Percentiles rank a stretch among this genome's conserved stretches.
These are phyloP conservation scores for Xestia c-nigrum DNA, from an alignment of 2,888 invertebrate species.

Conservation along the genomic window DNA sequence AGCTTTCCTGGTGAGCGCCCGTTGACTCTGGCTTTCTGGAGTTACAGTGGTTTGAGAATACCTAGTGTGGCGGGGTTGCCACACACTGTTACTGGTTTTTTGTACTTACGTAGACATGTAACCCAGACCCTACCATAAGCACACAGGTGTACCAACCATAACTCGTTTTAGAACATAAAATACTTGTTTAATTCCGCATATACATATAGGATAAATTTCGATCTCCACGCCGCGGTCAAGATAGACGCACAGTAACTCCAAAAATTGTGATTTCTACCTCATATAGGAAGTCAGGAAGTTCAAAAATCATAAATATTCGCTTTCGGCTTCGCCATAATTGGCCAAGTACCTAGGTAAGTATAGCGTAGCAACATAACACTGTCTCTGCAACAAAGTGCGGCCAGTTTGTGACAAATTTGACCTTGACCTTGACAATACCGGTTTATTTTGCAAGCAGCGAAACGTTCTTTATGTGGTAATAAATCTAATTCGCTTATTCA, in stretches of 20 bases:
- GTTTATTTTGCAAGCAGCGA: constrained; percentile 54
- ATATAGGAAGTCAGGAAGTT: not conserved
- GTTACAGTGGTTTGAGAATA: too few relatives aligned
- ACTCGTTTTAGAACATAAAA: not conserved
- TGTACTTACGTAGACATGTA: not conserved
- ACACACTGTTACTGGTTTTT: not conserved
- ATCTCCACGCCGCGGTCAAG: not conserved
- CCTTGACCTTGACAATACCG: constrained; percentile 56
- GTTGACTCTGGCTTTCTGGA: too few relatives aligned
- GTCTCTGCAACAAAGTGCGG: too few relatives aligned
- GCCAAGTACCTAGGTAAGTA: too few relatives aligned
- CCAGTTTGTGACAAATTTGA: constrained; percentile 29
- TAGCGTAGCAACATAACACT: constrained; percentile 36
- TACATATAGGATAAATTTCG: not conserved
- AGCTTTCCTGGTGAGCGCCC: too few relatives aligned
- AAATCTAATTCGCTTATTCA: constrained; percentile 32
- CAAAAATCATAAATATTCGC: constrained; percentile 6
- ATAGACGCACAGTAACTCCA: not conserved
- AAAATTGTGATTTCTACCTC: not conserved
- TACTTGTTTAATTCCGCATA: not conserved
- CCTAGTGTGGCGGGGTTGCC: too few relatives aligned
- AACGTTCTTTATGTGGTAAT: constrained; percentile 37
- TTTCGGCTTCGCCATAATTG: constrained; percentile 8
- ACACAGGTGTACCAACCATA: not conserved
- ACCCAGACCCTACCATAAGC: not conserved